A percentile compares a stretch with the other conserved stretches of the same genome.
These are phyloP conservation scores for Platycercus adscitus DNA, from an alignment of 2,113 vertebrate species.

Conservation along the genomic window DNA sequence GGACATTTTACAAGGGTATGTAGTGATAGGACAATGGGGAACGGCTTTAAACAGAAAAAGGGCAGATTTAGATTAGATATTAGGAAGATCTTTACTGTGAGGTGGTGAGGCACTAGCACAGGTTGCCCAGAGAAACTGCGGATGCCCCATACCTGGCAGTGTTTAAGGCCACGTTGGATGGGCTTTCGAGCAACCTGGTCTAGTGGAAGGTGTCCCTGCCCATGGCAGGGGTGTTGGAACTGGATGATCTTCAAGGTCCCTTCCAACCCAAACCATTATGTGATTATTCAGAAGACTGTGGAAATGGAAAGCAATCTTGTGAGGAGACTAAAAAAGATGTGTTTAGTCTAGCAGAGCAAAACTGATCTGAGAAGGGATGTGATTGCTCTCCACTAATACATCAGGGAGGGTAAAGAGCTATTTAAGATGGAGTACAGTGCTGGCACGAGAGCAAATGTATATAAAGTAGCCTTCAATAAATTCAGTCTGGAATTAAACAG, in stretches of 20 bases:
- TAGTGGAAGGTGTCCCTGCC: neutral
- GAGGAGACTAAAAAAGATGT: neutral
- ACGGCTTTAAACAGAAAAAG: neutral
- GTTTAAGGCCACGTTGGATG: no score
- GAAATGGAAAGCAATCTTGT: neutral
- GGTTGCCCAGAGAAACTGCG: neutral
- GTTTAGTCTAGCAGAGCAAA: neutral
- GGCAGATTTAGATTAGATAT: neutral
- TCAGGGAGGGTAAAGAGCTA: neutral
- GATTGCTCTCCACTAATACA: neutral
- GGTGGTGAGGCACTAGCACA: neutral
- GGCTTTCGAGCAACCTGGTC: neutral
- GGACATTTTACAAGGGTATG: neutral
- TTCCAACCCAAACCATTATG: neutral
- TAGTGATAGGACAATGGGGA: neutral
- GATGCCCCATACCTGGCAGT: neutral
- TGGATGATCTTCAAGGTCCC: neutral
- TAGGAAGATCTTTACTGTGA: neutral
- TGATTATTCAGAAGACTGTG: neutral
- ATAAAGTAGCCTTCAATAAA: slow-evolving; percentile 2
- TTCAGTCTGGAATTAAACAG: neutral
- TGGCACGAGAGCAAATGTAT: neutral
- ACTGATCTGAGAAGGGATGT: neutral
- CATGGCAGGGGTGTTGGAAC: neutral
- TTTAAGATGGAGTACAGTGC: neutral